Evolutionary conservation across 2,888 invertebrate genomes (phyloP).

Genomic region (Cremastinae sp.): DNA sequence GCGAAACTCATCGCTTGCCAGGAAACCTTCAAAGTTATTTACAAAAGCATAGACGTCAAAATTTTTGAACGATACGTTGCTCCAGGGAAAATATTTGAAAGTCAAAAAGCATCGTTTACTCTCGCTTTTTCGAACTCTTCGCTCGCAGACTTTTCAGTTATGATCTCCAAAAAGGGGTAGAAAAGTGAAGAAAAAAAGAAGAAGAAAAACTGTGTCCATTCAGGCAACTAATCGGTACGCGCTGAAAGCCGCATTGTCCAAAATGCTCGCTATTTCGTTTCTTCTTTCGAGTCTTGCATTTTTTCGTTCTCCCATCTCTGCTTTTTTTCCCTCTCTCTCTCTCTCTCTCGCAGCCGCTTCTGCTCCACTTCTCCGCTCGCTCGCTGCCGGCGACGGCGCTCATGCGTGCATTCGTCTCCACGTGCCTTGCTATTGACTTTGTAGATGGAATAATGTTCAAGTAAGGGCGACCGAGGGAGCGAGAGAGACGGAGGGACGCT

Average conservation of each 20-base stretch:
- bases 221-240: conserved; percentile 38
- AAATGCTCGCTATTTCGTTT: conserved; percentile 19
- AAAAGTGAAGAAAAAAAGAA: not conserved
- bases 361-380: conserved; percentile 36
- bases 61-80: no score
- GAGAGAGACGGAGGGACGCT: conserved; percentile 1
- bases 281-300: conserved; percentile 9
- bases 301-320: conserved; percentile 6
- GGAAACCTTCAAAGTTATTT: not conserved
- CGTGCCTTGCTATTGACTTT: conserved; percentile 55
- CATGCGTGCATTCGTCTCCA: conserved; percentile 51
- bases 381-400: conserved; percentile 33
- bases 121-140: no score
- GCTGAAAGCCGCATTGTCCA: conserved; percentile 48
- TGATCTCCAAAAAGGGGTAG: not conserved
- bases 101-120: no score
- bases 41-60: not conserved
- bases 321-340: conserved; percentile 12
- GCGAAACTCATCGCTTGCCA: conserved; percentile 8
- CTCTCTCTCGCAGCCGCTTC: conserved; percentile 29
- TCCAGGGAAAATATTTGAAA: no score
- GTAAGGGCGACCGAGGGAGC: conserved; percentile 1
- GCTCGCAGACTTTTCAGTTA: not conserved
- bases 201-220: conserved; percentile 2
- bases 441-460: conserved; percentile 44